Evolutionary conservation across 2,113 vertebrate species (phyloP).

Genomic region (Gnathochromis pfefferi): DNA sequence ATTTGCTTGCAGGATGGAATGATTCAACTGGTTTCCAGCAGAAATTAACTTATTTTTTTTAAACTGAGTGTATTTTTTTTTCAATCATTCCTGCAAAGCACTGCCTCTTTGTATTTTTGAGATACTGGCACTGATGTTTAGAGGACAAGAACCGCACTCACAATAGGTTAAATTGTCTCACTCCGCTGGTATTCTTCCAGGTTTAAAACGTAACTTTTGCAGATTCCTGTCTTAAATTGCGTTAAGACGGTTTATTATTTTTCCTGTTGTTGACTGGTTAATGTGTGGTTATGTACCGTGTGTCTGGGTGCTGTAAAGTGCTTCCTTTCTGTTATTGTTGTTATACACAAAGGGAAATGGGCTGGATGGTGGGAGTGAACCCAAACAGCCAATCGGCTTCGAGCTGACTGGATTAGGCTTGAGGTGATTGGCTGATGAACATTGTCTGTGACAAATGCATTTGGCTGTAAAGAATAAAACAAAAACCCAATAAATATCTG

Average conservation of each 20-base stretch:
- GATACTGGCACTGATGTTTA: neutral
- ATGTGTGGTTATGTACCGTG: neutral
- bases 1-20: neutral
- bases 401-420: constrained; percentile 3
- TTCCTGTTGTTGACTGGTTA: neutral
- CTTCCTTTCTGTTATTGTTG: constrained; percentile 24
- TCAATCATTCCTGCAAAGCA: neutral
- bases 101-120: neutral
- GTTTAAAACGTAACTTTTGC: neutral
- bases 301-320: neutral
- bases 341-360: constrained; percentile 38
- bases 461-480: constrained; percentile 10
- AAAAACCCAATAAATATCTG: constrained; percentile 11
- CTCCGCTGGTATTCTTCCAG: neutral
- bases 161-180: neutral
- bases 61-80: neutral
- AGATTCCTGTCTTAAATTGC: neutral
- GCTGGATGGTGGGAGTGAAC: constrained; percentile 53
- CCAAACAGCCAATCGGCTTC: constrained; percentile 52
- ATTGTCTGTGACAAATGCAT: constrained; percentile 8
- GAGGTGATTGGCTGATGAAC: constrained; percentile 20
- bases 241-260: neutral
- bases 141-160: neutral
- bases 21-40: neutral
- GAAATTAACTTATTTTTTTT: neutral